phyloP scores from a whole-genome alignment of 30 jellyfish, hydroid and myxozoan species.

The Pseudorhiza aurosa region DNA sequence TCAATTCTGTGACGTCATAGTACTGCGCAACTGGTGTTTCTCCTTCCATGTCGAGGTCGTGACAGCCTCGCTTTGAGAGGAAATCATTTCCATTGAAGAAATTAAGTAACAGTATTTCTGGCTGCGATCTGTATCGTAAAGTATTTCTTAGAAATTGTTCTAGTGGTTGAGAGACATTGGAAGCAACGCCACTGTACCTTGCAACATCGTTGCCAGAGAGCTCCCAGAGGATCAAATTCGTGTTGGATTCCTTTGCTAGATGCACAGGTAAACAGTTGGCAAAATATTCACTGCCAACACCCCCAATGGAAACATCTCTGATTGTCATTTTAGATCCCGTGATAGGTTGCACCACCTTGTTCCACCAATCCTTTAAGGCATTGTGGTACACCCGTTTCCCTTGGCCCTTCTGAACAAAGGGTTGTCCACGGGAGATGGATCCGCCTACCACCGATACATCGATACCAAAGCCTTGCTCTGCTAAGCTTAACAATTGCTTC shows the following conservation, averaged over 20 bases:
- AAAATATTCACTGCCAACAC: constrained; percentile 75
- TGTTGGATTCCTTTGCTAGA: constrained; percentile 59
- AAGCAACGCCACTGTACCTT: constrained; percentile 16
- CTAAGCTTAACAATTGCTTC: constrained; percentile 32
- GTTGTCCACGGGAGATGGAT: constrained; percentile 78
- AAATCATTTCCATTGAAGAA: constrained; percentile 72
- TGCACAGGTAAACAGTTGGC: constrained; percentile 73
- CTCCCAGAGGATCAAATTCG: constrained; percentile 75
- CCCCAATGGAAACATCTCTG: constrained; percentile 69
- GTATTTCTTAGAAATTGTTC: constrained; percentile 75
- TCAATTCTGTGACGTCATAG: constrained; percentile 71
- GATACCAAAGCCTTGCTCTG: constrained; percentile 49
- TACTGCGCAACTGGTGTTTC: constrained; percentile 62
- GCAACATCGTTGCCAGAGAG: constrained; percentile 75
- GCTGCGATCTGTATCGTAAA: constrained; percentile 63
- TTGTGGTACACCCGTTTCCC: constrained; percentile 63
- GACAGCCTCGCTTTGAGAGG: constrained; percentile 65
- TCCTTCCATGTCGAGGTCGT: constrained; percentile 69
- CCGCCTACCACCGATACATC: constrained; percentile 75
- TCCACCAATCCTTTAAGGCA: constrained; percentile 83
- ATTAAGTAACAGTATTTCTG: constrained; percentile 59
- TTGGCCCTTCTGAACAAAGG: constrained; percentile 66
- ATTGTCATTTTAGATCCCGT: constrained; percentile 57
- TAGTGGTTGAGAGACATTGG: constrained; percentile 52
- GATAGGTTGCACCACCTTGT: constrained; percentile 54